phyloP scores from a whole-genome alignment of 2,113 vertebrate genomes.

The Bubo blakistoni region DNA sequence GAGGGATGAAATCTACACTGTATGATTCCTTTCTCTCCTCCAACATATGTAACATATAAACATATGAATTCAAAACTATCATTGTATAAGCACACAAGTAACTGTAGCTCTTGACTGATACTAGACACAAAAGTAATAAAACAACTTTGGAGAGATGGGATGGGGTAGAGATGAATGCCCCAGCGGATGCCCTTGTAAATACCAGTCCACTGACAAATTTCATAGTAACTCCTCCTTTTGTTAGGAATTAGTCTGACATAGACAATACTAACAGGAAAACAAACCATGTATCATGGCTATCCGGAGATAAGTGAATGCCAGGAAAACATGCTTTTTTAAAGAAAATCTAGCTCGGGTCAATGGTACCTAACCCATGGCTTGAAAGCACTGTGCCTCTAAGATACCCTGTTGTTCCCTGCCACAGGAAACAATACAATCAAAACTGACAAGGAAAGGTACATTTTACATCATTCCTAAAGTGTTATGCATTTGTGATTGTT shows the following conservation, averaged over 20 bases:
- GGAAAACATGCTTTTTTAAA: background rate
- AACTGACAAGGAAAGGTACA: background rate
- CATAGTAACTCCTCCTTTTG: background rate
- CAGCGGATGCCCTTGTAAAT: background rate
- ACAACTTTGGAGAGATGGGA: background rate
- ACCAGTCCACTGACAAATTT: background rate
- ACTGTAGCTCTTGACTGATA: background rate
- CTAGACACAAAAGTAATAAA: background rate
- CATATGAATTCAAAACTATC: background rate
- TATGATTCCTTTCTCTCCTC: background rate
- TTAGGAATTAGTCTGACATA: background rate
- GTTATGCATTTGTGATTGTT: background rate
- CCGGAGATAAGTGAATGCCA: background rate
- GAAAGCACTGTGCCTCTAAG: background rate
- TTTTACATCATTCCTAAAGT: background rate
- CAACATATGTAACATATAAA: fast-evolving
- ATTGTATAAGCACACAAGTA: background rate
- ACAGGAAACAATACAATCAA: background rate
- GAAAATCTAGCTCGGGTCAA: background rate
- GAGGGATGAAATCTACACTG: background rate
- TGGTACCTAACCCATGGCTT: background rate
- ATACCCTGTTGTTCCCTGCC: background rate
- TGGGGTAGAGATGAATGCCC: background rate
- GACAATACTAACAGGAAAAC: background rate
- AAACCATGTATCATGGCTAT: background rate